Percentiles rank a stretch among this genome's conserved stretches.
Evolutionary conservation across 2,888 invertebrate genomes (phyloP).

Genomic region (Nomada flava): DNA sequence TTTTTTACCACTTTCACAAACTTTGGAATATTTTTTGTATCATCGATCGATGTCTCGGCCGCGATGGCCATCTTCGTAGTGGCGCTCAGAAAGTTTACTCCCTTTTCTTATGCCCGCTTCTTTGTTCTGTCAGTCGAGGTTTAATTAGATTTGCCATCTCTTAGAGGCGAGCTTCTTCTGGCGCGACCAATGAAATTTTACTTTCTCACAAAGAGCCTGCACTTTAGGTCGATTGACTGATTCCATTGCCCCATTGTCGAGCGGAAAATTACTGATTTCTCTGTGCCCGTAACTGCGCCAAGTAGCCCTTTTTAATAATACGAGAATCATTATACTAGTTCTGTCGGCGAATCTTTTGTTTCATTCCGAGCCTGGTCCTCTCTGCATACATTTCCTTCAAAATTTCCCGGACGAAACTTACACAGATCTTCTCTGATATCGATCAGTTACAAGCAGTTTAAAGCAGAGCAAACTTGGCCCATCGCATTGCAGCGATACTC

Average conservation of each 20-base stretch:
- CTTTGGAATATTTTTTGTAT: background rate
- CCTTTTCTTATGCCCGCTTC: slow-evolving; percentile 12
- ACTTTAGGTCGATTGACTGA: slow-evolving; percentile 33
- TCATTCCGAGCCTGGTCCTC: background rate
- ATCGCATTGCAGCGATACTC: slow-evolving; percentile 20
- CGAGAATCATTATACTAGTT: too few relatives aligned
- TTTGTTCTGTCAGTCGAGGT: slow-evolving; percentile 29
- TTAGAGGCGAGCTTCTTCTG: background rate
- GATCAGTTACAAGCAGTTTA: too few relatives aligned
- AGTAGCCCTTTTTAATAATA: slow-evolving; percentile 5
- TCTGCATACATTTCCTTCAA: too few relatives aligned
- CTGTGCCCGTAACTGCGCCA: background rate
- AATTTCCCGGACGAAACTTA: background rate
- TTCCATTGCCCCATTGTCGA: slow-evolving; percentile 19
- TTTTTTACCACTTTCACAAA: background rate
- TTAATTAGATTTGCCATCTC: slow-evolving; percentile 43
- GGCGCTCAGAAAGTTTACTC: slow-evolving; percentile 23
- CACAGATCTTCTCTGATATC: too few relatives aligned
- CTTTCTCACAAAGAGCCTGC: slow-evolving; percentile 28
- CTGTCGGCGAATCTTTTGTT: background rate
- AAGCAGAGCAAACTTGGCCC: too few relatives aligned
- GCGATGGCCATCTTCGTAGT: slow-evolving; percentile 8
- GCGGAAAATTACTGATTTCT: slow-evolving; percentile 32
- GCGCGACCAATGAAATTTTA: slow-evolving; percentile 44
- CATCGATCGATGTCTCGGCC: background rate